These are phyloP conservation scores for Aythya fuligula DNA, from an alignment of 2,797 vertebrate genomes.

Conservation along the genomic window DNA sequence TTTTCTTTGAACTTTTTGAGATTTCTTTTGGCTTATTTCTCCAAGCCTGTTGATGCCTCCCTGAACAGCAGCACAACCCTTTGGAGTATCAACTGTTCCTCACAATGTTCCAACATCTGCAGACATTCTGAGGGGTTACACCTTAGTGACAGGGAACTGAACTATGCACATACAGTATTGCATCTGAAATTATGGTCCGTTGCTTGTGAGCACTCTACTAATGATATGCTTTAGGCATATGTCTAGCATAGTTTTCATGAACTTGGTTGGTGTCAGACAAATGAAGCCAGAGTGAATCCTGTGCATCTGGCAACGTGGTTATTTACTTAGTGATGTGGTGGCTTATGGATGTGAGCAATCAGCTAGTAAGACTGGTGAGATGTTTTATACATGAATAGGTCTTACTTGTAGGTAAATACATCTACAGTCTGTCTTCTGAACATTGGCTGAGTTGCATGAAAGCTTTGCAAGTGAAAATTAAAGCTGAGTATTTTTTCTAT, in stretches of 20 bases:
- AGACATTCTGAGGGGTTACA: neutral
- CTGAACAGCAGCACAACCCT: neutral
- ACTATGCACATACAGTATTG: neutral
- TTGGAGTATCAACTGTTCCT: neutral
- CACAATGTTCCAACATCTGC: neutral
- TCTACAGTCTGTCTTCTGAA: neutral
- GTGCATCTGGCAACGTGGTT: neutral
- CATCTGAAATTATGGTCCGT: neutral
- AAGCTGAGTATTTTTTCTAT: neutral
- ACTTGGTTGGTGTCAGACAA: neutral
- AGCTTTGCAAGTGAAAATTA: slow-evolving; percentile 16
- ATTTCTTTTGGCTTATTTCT: neutral
- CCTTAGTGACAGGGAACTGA: neutral
- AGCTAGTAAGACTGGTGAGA: neutral
- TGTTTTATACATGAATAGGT: neutral
- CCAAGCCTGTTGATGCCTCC: neutral
- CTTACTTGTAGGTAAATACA: neutral
- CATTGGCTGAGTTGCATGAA: neutral
- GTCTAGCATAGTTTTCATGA: neutral
- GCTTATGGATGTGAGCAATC: neutral
- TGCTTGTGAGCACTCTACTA: neutral
- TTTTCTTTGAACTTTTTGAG: neutral
- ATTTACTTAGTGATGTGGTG: neutral
- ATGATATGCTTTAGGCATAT: neutral
- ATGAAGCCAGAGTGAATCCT: neutral